Conservation (phyloP, 2,113 vertebrate genomes). For the Natator depressus region DNA sequence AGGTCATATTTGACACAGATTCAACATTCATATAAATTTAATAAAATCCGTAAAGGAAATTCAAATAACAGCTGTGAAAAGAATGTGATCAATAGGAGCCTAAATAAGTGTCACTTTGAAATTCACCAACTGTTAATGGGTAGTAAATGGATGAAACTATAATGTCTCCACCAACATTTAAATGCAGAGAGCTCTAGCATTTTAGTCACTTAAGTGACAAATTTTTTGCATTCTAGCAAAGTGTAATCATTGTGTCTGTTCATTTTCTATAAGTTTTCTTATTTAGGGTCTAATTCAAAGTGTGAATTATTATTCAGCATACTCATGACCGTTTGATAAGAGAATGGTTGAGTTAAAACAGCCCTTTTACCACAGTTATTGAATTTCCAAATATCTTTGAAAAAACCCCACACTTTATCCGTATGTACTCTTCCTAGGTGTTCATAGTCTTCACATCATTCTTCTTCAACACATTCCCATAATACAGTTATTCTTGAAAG, state of each 20-base stretch:
- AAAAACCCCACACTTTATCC: background rate
- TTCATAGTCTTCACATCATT: background rate
- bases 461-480: background rate
- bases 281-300: conserved; percentile 17
- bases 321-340: conserved; percentile 24
- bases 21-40: conserved; percentile 79
- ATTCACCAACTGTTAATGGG: conserved; percentile 66
- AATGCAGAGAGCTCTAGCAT: conserved; percentile 53
- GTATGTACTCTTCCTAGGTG: background rate
- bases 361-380: background rate
- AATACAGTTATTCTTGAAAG: background rate
- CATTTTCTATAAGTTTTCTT: conserved; percentile 37
- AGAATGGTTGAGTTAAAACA: conserved; percentile 16
- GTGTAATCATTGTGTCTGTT: conserved; percentile 24
- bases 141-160: conserved; percentile 63
- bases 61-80: conserved; percentile 73
- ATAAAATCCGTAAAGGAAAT: conserved; percentile 76
- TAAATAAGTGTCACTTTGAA: conserved; percentile 74
- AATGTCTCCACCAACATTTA: conserved; percentile 52
- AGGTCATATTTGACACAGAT: conserved; percentile 73
- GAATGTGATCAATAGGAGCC: conserved; percentile 71
- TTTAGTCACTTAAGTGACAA: conserved; percentile 46
- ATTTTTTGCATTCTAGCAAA: conserved; percentile 16
- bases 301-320: conserved; percentile 44
- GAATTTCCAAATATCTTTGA: conserved; percentile 26